These are phyloP conservation scores for Gadopsis marmoratus DNA, from an alignment of 2,797 vertebrate genomes.

Conservation along the genomic window DNA sequence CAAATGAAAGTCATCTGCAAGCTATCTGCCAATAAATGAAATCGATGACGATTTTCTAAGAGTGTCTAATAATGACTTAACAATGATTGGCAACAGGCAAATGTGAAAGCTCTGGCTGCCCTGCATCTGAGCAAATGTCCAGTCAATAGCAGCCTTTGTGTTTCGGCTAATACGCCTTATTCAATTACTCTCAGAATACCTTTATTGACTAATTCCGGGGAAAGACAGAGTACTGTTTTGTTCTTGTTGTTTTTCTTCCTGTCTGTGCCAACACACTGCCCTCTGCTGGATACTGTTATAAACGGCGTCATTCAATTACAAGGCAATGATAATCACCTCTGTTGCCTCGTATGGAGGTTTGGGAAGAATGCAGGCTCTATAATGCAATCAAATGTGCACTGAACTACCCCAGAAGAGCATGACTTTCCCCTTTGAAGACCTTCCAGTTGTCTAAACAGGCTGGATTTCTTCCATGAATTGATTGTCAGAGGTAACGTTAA, in stretches of 20 bases:
- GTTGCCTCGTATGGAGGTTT: background rate
- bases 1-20: background rate
- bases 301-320: background rate
- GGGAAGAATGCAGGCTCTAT: background rate
- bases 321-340: background rate
- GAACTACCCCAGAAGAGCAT: conserved; percentile 2
- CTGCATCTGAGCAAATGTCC: background rate
- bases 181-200: background rate
- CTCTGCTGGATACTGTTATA: background rate
- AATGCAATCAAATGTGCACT: background rate
- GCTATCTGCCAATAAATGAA: background rate
- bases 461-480: background rate
- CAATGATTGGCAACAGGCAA: background rate
- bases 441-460: background rate
- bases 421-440: background rate
- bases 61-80: background rate
- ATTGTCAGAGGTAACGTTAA: background rate
- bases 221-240: background rate
- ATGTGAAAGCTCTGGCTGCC: background rate
- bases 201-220: background rate
- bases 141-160: background rate
- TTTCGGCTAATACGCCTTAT: background rate
- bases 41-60: background rate
- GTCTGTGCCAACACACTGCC: background rate
- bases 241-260: background rate